Evolutionary conservation across 2,113 vertebrate genomes (phyloP).

Genomic region (Prinia subflava): DNA sequence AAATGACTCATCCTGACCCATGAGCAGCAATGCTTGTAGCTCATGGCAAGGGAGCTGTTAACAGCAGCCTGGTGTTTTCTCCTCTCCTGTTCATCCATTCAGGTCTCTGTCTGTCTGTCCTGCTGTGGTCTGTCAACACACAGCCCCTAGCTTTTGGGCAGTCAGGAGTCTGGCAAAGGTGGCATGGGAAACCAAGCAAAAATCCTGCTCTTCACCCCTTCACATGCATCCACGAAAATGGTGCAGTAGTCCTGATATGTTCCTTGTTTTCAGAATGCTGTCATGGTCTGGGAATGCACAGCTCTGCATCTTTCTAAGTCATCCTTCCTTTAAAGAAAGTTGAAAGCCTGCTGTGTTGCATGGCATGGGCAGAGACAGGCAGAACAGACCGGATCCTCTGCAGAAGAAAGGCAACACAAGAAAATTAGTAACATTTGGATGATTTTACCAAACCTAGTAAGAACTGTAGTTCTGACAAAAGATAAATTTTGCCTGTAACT

Average conservation of each 20-base stretch:
- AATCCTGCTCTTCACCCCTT: neutral
- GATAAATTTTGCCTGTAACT: neutral
- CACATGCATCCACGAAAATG: accelerated
- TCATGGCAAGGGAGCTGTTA: neutral
- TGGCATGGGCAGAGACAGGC: neutral
- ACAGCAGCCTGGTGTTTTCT: neutral
- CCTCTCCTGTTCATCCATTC: neutral
- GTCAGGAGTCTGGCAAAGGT: neutral
- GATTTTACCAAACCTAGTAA: neutral
- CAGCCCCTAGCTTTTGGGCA: neutral
- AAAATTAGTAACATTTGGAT: neutral
- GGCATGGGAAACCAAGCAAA: neutral
- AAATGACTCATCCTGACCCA: neutral
- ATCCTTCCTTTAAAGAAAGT: neutral
- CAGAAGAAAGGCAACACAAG: neutral
- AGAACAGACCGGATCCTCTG: neutral
- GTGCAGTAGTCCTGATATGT: neutral
- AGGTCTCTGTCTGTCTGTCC: neutral
- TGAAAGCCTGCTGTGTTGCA: neutral
- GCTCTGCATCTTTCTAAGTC: neutral
- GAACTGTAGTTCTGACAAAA: neutral
- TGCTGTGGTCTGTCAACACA: accelerated
- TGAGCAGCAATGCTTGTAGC: neutral
- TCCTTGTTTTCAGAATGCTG: neutral
- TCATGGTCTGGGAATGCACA: neutral